phyloP scores from a whole-genome alignment of 2,797 vertebrate species.

The Novumbra hubbsi region DNA sequence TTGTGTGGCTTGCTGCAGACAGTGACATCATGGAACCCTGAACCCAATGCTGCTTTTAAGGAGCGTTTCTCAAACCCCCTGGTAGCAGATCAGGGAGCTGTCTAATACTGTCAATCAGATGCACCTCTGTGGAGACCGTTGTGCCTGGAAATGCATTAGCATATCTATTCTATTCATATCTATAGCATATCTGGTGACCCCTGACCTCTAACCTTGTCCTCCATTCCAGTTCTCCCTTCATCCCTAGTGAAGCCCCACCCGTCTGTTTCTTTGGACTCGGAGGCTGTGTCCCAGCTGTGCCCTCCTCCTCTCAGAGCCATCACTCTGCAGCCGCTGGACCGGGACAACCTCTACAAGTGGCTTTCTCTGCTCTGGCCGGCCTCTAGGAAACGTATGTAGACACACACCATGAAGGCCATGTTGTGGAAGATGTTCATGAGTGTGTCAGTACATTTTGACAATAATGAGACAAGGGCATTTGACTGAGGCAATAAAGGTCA shows the following conservation, averaged over 20 bases:
- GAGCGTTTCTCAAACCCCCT: no score
- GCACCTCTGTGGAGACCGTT: no score
- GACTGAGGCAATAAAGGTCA: no score
- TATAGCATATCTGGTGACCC: no score
- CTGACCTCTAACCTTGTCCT: constrained; percentile 6
- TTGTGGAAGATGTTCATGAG: neutral
- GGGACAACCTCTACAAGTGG: constrained; percentile 64
- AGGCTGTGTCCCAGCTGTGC: constrained; percentile 56
- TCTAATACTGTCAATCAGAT: no score
- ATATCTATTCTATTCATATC: no score
- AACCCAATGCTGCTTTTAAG: neutral
- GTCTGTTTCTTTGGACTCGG: constrained; percentile 31
- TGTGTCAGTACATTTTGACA: no score
- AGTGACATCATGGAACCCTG: no score
- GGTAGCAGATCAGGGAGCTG: no score
- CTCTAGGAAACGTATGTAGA: constrained; percentile 44
- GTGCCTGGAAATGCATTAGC: neutral
- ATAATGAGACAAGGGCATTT: no score
- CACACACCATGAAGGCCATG: neutral
- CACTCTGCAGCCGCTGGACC: constrained; percentile 61
- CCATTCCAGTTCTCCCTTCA: constrained; percentile 45
- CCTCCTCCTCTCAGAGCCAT: constrained; percentile 65
- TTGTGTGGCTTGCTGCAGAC: no score
- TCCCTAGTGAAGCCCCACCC: constrained; percentile 11
- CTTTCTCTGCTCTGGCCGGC: constrained; percentile 65